These are phyloP conservation scores for Priocnemis perturbator DNA, from an alignment of 2,888 invertebrate genomes.

Conservation along the genomic window DNA sequence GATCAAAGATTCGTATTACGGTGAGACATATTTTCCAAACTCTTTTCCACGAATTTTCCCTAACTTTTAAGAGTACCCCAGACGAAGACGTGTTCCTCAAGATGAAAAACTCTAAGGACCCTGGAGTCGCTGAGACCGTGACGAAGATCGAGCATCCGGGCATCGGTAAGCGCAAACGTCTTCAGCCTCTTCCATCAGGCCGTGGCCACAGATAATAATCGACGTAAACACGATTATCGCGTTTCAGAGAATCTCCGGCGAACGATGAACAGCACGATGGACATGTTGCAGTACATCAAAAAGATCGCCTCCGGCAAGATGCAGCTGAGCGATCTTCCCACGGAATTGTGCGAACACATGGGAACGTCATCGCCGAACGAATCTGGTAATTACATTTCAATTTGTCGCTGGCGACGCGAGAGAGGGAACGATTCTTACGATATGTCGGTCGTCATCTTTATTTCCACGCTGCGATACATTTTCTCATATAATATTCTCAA, in stretches of 20 bases:
- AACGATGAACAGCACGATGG: slow-evolving; percentile 44
- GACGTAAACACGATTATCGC: not conserved
- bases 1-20: slow-evolving; percentile 39
- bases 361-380: not conserved
- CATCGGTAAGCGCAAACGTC: slow-evolving; percentile 31
- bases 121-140: not conserved
- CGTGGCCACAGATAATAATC: not conserved
- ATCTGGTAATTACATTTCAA: not conserved
- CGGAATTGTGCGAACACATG: slow-evolving; percentile 11
- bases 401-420: too few relatives aligned
- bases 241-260: slow-evolving; percentile 42
- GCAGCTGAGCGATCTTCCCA: slow-evolving; percentile 33
- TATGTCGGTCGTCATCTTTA: slow-evolving; percentile 1
- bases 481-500: slow-evolving; percentile 36
- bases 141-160: slow-evolving; percentile 37
- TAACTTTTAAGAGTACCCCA: slow-evolving; percentile 21
- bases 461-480: slow-evolving; percentile 52
- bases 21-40: slow-evolving; percentile 22
- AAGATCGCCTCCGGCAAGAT: slow-evolving; percentile 48
- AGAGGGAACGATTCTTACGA: not conserved
- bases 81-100: slow-evolving; percentile 32
- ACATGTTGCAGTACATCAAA: slow-evolving; percentile 44
- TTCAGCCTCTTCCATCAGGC: too few relatives aligned
- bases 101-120: slow-evolving; percentile 24
- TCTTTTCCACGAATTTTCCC: not conserved